Evolutionary conservation across 1,140 invertebrate genomes (phyloP), one percentile per base, ranked within the genome.

Genomic region (Odontomachus brunneus): DNA sequence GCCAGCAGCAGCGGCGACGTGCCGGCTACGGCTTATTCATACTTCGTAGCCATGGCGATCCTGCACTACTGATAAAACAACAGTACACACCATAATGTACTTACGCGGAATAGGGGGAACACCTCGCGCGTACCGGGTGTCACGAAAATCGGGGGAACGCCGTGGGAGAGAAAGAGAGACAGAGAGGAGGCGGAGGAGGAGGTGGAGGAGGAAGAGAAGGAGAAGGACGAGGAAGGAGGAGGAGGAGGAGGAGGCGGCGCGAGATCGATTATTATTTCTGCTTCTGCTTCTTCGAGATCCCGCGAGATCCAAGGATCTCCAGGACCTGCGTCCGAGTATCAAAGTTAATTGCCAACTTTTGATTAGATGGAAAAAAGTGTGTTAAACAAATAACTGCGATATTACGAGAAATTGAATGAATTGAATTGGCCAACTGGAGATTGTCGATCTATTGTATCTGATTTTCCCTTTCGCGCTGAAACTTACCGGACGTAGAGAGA

Each of bases 21-120:
- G 76, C 76, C 86, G 82, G 67, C 89, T 89, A 91, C 89, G 86
- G 90, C 90, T 93, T 93, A 92, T 93, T 93, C 90, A 92, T 93
- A 92, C 89, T 89, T 89, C 91, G 93, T 94, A 94, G 92, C 89
- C 93, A 94, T 94, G 93, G 92, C 91, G 91, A 94, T 94, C 90
- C 87, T 92, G 89, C 91, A 93, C 89, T 94, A 94, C 93, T 94
- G 93, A 94, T 94, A 94, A 94, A 94, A 94, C 92, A 94, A 94
- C 92, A 94, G 88, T 89, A 88, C 89, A 91, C 89, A 90, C 89
- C 90, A 88, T 90, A 91, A 92, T 92, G 88, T 88, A 89, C 89
- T 92, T 92, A 91, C 82, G 86, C 86, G 84, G 87, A 92, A 92
- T 87, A 84, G 85, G 89, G 86, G 90, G 88, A 93, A 91, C 90